These are phyloP conservation scores for Ophioderma brevispina DNA, from an alignment of 35 echinoderm and acorn worm genomes.

Conservation along the genomic window DNA sequence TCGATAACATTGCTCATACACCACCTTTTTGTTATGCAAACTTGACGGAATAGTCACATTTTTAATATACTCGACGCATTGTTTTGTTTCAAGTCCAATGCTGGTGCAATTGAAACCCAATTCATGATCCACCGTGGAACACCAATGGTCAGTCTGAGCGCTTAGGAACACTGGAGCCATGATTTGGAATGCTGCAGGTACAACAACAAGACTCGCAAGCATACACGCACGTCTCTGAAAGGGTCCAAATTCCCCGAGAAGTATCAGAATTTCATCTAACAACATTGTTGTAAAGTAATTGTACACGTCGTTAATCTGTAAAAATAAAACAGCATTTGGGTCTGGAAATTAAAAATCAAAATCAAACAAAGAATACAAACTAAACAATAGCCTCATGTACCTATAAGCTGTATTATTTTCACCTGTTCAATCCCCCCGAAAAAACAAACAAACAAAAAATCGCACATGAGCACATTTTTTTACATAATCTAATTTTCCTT, in stretches of 20 bases:
- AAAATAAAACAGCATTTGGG: no score
- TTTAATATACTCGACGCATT: slow-evolving; percentile 22
- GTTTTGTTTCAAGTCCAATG: not conserved
- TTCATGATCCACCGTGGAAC: slow-evolving; percentile 28
- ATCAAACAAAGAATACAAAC: no score
- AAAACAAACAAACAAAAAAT: no score
- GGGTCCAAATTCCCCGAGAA: slow-evolving; percentile 81
- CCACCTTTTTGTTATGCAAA: not conserved
- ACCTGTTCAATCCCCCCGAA: no score
- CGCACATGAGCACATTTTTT: no score
- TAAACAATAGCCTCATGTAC: no score
- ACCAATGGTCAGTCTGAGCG: slow-evolving; percentile 81
- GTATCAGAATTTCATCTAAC: slow-evolving; percentile 83
- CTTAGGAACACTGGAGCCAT: slow-evolving; percentile 86
- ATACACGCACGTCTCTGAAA: slow-evolving; percentile 71
- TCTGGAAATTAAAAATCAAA: no score
- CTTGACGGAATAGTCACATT: slow-evolving; percentile 50
- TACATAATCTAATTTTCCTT: no score
- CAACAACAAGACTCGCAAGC: slow-evolving; percentile 51
- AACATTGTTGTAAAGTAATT: no score
- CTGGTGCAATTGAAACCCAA: not conserved
- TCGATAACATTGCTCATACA: slow-evolving; percentile 21
- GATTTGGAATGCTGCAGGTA: slow-evolving; percentile 56
- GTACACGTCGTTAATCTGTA: no score
- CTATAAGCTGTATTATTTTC: no score